These are phyloP conservation scores for Pseudorhiza aurosa DNA, from an alignment of 30 jellyfish, hydroid and myxozoan genomes.

Conservation along the genomic window DNA sequence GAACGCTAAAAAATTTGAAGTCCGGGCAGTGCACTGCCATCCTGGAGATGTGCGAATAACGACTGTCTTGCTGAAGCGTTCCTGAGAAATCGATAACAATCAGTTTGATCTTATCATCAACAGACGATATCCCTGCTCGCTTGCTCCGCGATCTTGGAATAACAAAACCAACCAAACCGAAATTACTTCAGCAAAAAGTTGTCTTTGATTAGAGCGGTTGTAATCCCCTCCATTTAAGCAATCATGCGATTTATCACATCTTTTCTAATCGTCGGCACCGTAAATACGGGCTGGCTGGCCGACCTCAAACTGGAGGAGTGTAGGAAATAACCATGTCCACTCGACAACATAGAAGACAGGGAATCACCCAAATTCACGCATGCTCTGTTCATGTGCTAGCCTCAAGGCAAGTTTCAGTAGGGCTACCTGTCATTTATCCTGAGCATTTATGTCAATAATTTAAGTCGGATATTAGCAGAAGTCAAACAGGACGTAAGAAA, in stretches of 20 bases:
- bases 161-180: constrained; percentile 38
- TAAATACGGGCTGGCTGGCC: constrained; percentile 30
- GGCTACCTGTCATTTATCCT: not conserved
- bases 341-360: constrained; percentile 36
- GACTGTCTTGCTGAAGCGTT: constrained; percentile 13
- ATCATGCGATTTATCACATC: constrained; percentile 57
- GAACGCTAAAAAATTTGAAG: not conserved
- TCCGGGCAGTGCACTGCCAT: constrained; percentile 23
- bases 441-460: not conserved
- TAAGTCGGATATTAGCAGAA: not conserved
- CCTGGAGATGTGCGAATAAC: not conserved
- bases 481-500: constrained; percentile 1
- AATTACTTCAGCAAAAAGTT: constrained; percentile 35
- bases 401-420: constrained; percentile 11
- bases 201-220: constrained; percentile 37
- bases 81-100: too few species aligned
- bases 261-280: constrained; percentile 59
- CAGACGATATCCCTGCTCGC: constrained; percentile 25
- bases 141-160: not conserved
- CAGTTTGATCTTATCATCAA: constrained; percentile 9
- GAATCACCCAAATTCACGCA: constrained; percentile 36
- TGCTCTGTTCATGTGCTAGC: constrained; percentile 21
- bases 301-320: constrained; percentile 44
- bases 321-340: constrained; percentile 17
- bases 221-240: constrained; percentile 38